Evolutionary conservation across 2,113 vertebrate species (phyloP), one percentile per base, ranked within the genome.

Genomic region (Axis porcinus): DNA sequence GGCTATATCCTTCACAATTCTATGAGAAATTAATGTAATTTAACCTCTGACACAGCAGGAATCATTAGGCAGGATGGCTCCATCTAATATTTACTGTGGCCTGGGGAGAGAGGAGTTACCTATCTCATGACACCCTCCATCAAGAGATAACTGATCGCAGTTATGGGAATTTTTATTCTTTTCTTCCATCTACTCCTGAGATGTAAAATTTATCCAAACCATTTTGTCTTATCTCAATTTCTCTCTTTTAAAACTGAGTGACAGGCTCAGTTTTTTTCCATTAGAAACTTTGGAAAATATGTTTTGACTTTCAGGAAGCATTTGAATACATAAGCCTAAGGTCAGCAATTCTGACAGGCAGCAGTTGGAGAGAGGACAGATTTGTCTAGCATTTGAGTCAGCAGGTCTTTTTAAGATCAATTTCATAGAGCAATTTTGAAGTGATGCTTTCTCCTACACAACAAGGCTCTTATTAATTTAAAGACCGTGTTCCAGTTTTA

Each of bases 91-190:
- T 96, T 93, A 64, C 9, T 52, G 14, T 21, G 62, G 83, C n/a
- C 17, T 40, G 21, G 67, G n/a, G 16, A 96, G n/a, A 54, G 28
- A 82, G 92, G 91, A 82, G 87, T 50, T 97, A 98, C 98, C 98
- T 98, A 98, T 98, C 98, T 98, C 93, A 96, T 47, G 81, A 98
- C 85, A 94, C 87, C 70, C 97, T 97, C 60, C 96, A 76, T 95
- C 97, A 96, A 98, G 98, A 94, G 93, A 96, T 96, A 98, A 86
- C 58, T 96, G 93, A 98, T 10, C 84, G 93, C 21, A 25, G 0
- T 96, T 97, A 92, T 0, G 13, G 94, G 98, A n/a, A 57, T 79
- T 74, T 95, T 95, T 95, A 89, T 95, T 95, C 57, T 97, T 62
- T 89, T 74, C 60, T 97, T 97, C 93, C 93, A 15, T 55, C 52